These are phyloP conservation scores for Scaptomyza pallida DNA, from an alignment of 1,140 invertebrate genomes.

Conservation along the genomic window DNA sequence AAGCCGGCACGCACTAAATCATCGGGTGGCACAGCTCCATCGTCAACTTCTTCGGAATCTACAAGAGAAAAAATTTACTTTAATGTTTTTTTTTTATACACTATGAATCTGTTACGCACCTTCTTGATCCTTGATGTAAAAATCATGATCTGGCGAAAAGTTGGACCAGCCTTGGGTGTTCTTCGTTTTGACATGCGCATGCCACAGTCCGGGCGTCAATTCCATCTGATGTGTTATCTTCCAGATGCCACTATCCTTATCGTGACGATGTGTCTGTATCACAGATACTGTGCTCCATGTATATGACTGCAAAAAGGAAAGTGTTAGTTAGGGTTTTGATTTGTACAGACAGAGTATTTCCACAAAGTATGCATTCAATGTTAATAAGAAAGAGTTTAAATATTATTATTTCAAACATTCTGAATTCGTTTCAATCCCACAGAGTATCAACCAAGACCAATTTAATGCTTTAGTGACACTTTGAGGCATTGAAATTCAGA, in stretches of 20 bases:
- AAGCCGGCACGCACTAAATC: constrained; percentile 63
- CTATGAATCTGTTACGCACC: constrained; percentile 24
- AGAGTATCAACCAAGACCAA: constrained; percentile 12
- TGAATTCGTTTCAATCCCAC: constrained; percentile 28
- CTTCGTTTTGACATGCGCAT: constrained; percentile 73
- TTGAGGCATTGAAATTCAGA: constrained; percentile 15
- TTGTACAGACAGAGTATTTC: background rate
- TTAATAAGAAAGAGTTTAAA: no score
- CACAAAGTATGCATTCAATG: no score
- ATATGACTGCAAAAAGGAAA: constrained; percentile 49
- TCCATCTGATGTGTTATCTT: constrained; percentile 82
- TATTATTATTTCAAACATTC: background rate
- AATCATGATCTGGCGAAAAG: constrained; percentile 68
- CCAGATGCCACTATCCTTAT: constrained; percentile 69
- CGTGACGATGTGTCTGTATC: constrained; percentile 73
- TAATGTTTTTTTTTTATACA: background rate
- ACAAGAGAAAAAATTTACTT: background rate
- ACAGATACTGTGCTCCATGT: constrained; percentile 77
- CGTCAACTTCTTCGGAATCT: constrained; percentile 31
- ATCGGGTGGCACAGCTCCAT: constrained; percentile 56
- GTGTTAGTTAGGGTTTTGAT: background rate
- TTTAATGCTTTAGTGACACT: constrained; percentile 12
- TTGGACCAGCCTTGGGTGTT: constrained; percentile 82
- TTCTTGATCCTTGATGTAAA: constrained; percentile 51
- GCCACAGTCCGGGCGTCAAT: constrained; percentile 70